Evolutionary conservation across 2,888 invertebrate species (phyloP), one percentile per base, ranked within the genome.

Genomic region (Chesias legatella): DNA sequence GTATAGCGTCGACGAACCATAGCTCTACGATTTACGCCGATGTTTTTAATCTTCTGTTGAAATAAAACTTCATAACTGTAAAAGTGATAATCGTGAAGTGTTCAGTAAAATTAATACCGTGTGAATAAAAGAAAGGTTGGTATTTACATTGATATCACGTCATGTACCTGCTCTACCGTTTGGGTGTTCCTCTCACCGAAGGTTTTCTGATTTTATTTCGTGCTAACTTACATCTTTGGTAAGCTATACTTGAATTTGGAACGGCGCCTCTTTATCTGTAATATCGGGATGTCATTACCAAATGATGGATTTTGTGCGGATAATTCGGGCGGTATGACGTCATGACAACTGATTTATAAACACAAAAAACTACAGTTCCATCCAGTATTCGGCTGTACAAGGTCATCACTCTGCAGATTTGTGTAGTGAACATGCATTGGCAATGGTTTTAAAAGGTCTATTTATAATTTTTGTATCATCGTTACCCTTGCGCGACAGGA

Each of bases 301-400:
- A 56, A 60, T 63, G 61, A 59, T 53, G 50, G 57, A 62, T 70
- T 45, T 67, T 68, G 60, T 65, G 63, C 53, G 63, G 64, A 67
- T 73, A 79, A 78, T 78, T 82, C 63, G 67, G 77, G 74, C 74
- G 65, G 70, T 66, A 79, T 86, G 86, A 85, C 86, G 86, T 86
- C 86, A 86, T 62, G 55, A 73, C 63, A 60, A 70, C 73, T 77
- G 81, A 84, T 78, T 81, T 85, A 84, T 76, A 83, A 79, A 83
- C 83, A 79, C 73, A 71, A 74, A 80, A 74, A 80, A 77, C 63
- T 65, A 73, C 67, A 65, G 73, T 75, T 74, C 71, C 72, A 79
- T 79, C 73, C 67, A 76, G 73, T 67, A 73, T 59, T 72, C 73
- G 71, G 72, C 67, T 79, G 63, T 53, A 65, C 85, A 85, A 85